Base-by-base conservation (phyloP, 2,797 vertebrate species). In the Diplodus puntazzo region DNA sequence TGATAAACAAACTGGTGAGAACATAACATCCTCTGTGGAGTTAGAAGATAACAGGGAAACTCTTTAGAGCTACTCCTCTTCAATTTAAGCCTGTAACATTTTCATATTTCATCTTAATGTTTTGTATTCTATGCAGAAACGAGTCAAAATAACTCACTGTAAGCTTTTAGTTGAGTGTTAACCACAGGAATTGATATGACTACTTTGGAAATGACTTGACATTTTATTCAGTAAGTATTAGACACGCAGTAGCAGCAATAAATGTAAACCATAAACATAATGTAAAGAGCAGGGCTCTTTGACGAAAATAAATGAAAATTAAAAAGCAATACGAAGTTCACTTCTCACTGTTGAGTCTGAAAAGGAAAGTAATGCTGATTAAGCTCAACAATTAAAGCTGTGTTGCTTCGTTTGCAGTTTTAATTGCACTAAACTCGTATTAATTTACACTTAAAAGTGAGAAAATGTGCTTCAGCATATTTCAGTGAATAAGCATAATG, bases 1-100 rank as follows among this genome's bases (percentile, higher is more conserved):
- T 61, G 30, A 82, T 34, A 48, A 54, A 58, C 25, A 50, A 54
- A n/a, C 42, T 8, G 23, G 11, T 64, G 52, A 69, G 53, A 73
- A 34, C n/a, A 73, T 12, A 34, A 18, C 18, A 21, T 70, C 11
- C 12, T 52, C 55, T 12, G 25, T 50, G 45, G 59, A 62, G 62
- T 50, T 59, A 11, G 58, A 66, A 69, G 23, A 9, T 17, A 52
- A 58, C 16, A 48, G 60, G 11, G 11, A 25, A 45, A 62, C 34
- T 18, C 11, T 39, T 61, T 18, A 8, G 10, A 60, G 12, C 14
- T 62, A 17, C 30, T 49, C 12, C 21, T 11, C 11, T 1, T 49
- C 5, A 20, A 46, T 53, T 18, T 30, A 60, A 16, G 1, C 21
- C 7, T 70, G 2, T 20, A 4, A 34, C 14, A 49, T 48, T 3